Evolutionary conservation across 2,113 vertebrate genomes (phyloP), one percentile per base, ranked within the genome.

Genomic region (Nerophis ophidion): DNA sequence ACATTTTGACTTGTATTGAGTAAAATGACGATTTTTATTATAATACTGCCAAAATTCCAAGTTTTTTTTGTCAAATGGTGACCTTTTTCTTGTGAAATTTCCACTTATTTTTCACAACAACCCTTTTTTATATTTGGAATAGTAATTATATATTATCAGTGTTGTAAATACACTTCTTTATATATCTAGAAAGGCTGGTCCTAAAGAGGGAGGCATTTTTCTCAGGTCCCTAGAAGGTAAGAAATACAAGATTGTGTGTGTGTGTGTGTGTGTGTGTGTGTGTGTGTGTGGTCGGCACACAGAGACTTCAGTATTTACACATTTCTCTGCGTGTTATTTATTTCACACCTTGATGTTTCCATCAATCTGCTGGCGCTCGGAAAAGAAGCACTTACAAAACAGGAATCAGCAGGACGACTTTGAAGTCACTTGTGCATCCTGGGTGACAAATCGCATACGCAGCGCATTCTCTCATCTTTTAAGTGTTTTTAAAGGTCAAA

Each of bases 281-380:
- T 80, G 68, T 66, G 74, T 48, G 56, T 62, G 71, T 47, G 26
- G 40, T 33, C 14, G 63, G 64, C 68, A 71, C 76, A 50, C 72
- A 65, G 60, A 76, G 74, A 80, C 81, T 76, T 74, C 78, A 78
- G 76, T 85, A 83, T 83, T 82, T 83, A 81, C 84, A 77, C 84
- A 75, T 72, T 77, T 81, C 77, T 81, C 79, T 75, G 75, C 76
- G 70, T 75, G 57, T 76, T 78, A 85, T 86, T 83, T 84, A 79
- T 79, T 81, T 70, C 79, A 55, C 79, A 82, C 82, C 80, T 83
- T 84, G 87, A 84, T 88, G 82, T 84, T 86, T 84, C 84, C 83
- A 84, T 87, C 83, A 77, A 70, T 42, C 63, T 57, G 12, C 6
- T 45, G 61, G 71, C 74, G 83, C 81, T 49, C 65, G 79, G 82